Evolutionary conservation across 2,888 invertebrate species (phyloP).

Genomic region (Steinernema carpocapsae): DNA sequence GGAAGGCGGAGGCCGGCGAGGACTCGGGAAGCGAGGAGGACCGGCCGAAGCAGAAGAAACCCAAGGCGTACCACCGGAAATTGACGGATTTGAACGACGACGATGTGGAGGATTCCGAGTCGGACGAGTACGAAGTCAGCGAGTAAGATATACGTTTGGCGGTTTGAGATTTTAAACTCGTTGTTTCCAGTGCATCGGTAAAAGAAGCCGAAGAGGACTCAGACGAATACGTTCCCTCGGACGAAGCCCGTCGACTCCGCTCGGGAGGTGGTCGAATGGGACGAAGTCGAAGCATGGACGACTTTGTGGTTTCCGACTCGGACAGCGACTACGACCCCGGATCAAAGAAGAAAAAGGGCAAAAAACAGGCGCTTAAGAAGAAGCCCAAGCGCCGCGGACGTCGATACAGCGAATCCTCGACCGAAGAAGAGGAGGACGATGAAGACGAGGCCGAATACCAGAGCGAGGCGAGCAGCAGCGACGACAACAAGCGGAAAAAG

Average conservation of each 20-base stretch:
- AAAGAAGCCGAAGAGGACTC: constrained; percentile 38
- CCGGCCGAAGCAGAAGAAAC: constrained; percentile 14
- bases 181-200: constrained; percentile 27
- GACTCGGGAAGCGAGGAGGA: constrained; percentile 31
- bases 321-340: constrained; percentile 43
- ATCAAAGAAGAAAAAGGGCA: constrained; percentile 36
- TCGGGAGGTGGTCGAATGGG: constrained; percentile 16
- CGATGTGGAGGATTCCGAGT: constrained; percentile 51
- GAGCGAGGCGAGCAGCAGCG: constrained; percentile 29
- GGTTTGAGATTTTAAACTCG: constrained; percentile 14
- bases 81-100: constrained; percentile 53
- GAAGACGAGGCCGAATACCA: constrained; percentile 29
- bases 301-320: constrained; percentile 45
- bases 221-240: constrained; percentile 54
- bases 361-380: constrained; percentile 1
- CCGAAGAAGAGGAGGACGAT: constrained; percentile 39
- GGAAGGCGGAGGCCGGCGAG: constrained; percentile 40
- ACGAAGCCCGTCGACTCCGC: constrained; percentile 40
- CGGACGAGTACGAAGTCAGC: constrained; percentile 42
- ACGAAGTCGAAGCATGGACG: constrained; percentile 40
- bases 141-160: neutral
- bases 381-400: constrained; percentile 35
- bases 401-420: constrained; percentile 11
- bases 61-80: constrained; percentile 41
- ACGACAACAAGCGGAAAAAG: constrained; percentile 13